phyloP scores from a whole-genome alignment of 2,797 vertebrate species.

The Capromys pilorides region DNA sequence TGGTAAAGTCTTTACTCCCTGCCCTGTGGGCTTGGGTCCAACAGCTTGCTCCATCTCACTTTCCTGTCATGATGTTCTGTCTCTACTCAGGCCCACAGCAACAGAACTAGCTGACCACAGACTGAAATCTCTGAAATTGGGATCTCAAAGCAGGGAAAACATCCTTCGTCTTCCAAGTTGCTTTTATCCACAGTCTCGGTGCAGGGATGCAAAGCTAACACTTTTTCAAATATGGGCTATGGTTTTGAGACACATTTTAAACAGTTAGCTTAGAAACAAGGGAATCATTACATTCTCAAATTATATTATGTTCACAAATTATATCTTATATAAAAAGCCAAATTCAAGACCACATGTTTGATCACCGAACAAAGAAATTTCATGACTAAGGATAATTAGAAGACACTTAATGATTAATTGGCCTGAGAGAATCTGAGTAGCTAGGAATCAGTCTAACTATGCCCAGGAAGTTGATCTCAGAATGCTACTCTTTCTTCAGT shows the following conservation, averaged over 20 bases:
- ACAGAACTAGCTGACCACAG: not conserved
- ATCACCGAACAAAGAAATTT: constrained; percentile 37
- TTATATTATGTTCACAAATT: constrained; percentile 45
- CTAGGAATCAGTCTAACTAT: not conserved
- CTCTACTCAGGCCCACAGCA: not conserved
- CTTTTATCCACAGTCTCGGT: not conserved
- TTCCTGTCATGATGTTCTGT: not conserved
- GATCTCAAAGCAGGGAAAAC: not conserved
- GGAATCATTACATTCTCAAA: constrained; percentile 23
- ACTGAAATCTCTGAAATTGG: not conserved
- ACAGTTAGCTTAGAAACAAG: constrained; percentile 2
- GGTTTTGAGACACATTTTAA: not conserved
- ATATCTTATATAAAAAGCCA: constrained; percentile 40
- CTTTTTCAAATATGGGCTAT: not conserved
- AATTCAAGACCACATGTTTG: constrained; percentile 39
- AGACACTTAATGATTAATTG: constrained; percentile 42
- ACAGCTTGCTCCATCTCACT: not conserved
- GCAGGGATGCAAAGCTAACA: not conserved
- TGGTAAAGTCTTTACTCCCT: no score
- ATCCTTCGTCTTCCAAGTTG: not conserved
- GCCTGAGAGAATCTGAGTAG: not conserved
- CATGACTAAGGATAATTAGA: constrained; percentile 17
- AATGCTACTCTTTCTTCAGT: constrained; percentile 20
- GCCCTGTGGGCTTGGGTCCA: not conserved
- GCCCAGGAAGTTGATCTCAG: not conserved